A percentile compares a stretch with the other conserved stretches of the same genome.
Conservation (phyloP, 2,888 invertebrate genomes). For the Brenthis ino region DNA sequence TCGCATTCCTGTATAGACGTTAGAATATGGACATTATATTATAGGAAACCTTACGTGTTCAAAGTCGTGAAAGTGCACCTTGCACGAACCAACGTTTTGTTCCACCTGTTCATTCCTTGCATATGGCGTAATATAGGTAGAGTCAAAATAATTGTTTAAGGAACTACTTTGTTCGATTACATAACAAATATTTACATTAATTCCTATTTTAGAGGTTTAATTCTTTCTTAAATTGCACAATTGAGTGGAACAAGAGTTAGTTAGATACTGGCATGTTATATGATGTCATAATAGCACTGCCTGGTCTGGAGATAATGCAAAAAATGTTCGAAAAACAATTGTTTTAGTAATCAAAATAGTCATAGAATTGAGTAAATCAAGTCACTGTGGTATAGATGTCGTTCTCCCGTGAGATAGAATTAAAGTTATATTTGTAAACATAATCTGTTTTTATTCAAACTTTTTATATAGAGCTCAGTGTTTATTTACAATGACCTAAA, state of each 20-base stretch:
- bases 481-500: too few relatives aligned
- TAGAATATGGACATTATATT: constrained; percentile 34
- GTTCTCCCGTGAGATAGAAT: too few relatives aligned
- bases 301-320: too few relatives aligned
- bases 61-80: constrained; percentile 68
- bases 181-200: neutral
- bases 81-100: constrained; percentile 53
- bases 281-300: too few relatives aligned
- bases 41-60: constrained; percentile 55
- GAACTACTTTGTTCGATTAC: neutral
- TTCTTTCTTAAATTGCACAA: too few relatives aligned
- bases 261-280: too few relatives aligned
- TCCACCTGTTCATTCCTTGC: constrained; percentile 72
- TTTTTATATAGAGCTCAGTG: too few relatives aligned
- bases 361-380: neutral
- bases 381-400: too few relatives aligned
- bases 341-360: neutral
- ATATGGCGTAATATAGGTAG: constrained; percentile 65
- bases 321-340: neutral
- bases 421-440: too few relatives aligned
- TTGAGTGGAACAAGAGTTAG: too few relatives aligned
- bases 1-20: constrained; percentile 45
- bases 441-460: too few relatives aligned
- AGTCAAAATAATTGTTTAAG: constrained; percentile 44
- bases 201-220: too few relatives aligned